Percentiles rank a stretch among this genome's conserved stretches.
Conservation (phyloP, 1,140 invertebrate genomes). For the Penaeus chinensis region DNA sequence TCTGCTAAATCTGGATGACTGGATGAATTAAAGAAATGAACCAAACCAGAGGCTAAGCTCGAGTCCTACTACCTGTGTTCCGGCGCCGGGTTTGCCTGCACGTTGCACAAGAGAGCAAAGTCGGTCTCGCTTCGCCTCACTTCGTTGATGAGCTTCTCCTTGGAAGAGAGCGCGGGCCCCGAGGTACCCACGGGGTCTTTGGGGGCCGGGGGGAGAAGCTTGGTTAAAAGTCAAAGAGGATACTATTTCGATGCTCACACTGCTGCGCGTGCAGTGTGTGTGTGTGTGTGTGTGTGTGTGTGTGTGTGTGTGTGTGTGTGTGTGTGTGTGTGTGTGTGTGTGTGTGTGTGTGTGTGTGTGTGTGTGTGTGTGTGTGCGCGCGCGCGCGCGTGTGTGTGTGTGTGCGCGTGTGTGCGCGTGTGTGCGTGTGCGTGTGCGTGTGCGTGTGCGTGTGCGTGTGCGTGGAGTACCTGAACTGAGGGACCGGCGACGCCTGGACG, state of each 20-base stretch:
- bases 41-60: too few species aligned
- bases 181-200: conserved; percentile 27
- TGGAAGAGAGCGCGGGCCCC: conserved; percentile 27
- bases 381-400: not conserved
- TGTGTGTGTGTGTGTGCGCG: conserved; percentile 5
- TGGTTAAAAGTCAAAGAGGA: not conserved
- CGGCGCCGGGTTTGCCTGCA: conserved; percentile 43
- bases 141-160: conserved; percentile 44
- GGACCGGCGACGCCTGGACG: conserved; percentile 48
- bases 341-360: conserved; percentile 20
- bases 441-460: not conserved
- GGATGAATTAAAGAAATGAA: not conserved
- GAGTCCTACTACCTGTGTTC: conserved; percentile 38
- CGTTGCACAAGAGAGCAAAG: conserved; percentile 39
- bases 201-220: not conserved
- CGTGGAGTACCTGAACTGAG: conserved; percentile 29
- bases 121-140: conserved; percentile 13
- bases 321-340: conserved; percentile 21
- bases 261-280: too few species aligned
- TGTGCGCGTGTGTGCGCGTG: not conserved
- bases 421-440: not conserved
- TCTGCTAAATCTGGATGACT: not conserved
- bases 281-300: not conserved
- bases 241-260: not conserved
- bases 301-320: not conserved